Conservation (phyloP, 2,797 vertebrate genomes). For the Malacoctenus gilli region DNA sequence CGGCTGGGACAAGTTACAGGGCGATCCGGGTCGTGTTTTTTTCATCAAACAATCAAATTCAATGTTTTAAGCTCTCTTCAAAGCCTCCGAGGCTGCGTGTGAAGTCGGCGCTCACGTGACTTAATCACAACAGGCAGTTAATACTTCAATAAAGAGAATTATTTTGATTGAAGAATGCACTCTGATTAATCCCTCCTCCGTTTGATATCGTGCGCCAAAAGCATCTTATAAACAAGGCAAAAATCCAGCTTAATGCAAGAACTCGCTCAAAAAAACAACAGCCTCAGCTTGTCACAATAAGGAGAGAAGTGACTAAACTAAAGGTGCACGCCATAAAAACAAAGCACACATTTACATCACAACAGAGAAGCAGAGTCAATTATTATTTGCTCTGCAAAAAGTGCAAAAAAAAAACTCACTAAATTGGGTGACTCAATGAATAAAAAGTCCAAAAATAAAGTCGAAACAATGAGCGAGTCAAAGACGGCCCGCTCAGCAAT, state of each 20-base stretch:
- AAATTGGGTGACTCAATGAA: slow-evolving; percentile 47
- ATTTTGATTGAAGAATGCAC: slow-evolving; percentile 20
- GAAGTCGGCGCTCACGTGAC: too few relatives aligned
- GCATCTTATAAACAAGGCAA: too few relatives aligned
- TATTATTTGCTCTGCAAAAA: slow-evolving; percentile 25
- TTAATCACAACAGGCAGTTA: slow-evolving; percentile 1
- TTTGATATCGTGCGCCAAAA: too few relatives aligned
- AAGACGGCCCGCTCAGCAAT: slow-evolving; percentile 15
- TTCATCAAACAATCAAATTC: not conserved
- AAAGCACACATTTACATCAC: slow-evolving; percentile 9
- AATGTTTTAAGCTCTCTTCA: slow-evolving; percentile 8
- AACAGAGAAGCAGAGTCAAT: slow-evolving; percentile 16
- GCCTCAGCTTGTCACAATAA: slow-evolving; percentile 12
- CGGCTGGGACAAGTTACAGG: slow-evolving; percentile 17
- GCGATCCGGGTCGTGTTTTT: slow-evolving; percentile 1
- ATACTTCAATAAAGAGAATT: slow-evolving; percentile 14
- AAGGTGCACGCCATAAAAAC: slow-evolving; percentile 7
- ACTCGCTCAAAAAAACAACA: slow-evolving; percentile 1
- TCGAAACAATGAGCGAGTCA: slow-evolving; percentile 17
- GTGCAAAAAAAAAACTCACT: slow-evolving; percentile 24
- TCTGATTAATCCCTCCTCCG: too few relatives aligned
- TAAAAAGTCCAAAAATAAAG: slow-evolving; percentile 28
- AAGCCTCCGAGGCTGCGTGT: too few relatives aligned
- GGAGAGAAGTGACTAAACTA: slow-evolving; percentile 24
- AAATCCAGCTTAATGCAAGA: not conserved